Evolutionary conservation across 2,113 vertebrate species (phyloP), one percentile per base, ranked within the genome.

Genomic region (Oryzias melastigma): DNA sequence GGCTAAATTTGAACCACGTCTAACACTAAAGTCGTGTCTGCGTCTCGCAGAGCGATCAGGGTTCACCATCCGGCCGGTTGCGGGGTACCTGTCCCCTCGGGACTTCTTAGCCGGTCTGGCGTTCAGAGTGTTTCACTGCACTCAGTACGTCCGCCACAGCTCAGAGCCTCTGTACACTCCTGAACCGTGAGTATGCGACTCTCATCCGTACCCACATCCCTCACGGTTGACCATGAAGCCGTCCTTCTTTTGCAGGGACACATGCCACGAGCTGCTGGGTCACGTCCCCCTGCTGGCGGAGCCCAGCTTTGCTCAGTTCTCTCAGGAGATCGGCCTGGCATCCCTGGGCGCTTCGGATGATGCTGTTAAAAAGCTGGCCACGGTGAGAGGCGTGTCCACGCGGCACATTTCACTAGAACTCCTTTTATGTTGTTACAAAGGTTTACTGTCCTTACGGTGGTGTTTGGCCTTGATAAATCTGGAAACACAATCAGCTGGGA

Each of bases 291-390:
- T 69, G n/a, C 46, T 69, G 0, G 66, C 66, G 0, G 66, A 69
- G 46, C 58, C 66, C 58, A 69, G 66, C 66, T 69, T 69, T 1
- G 66, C 66, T 47, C 66, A 69, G 45, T 69, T 69, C 66, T 69
- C 66, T 1, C 66, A 69, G 13, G 66, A 69, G 52, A 46, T 69
- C 4, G 66, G 66, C 15, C 18, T 69, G 19, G 58, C 46, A 10
- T 69, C 66, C 3, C 58, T 69, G 2, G 66, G 66, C 0, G 66
- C 66, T 4, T 62, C 66, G 0, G 66, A 69, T 56, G 66, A 56
- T n/a, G 66, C 48, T 2, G 58, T 69, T 3, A 40, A 62, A 2
- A 69, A 69, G 56, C 66, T 69, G 4, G 67, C 67, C 45, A 69
- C 67, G 18, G 67, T 69, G 52, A 69, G 58, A 62, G 5, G 25